Conservation (phyloP, 2,113 vertebrate genomes). For the Leucopternis melanops region DNA sequence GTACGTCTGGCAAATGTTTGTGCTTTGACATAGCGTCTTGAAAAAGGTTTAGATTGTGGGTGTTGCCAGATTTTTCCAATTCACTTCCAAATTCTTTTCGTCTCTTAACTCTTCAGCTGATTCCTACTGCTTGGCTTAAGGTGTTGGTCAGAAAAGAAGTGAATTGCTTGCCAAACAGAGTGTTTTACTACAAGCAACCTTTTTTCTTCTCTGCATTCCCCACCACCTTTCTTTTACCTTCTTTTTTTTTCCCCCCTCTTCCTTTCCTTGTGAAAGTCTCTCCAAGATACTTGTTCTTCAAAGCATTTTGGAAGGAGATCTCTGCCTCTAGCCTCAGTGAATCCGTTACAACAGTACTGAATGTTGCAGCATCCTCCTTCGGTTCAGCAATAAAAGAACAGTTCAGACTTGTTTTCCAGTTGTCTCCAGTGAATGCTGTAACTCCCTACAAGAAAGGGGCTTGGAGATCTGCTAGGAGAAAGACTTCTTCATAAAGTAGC, state of each 20-base stretch:
- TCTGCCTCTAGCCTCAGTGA: not conserved
- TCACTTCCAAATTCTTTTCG: not conserved
- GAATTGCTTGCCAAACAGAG: accelerated
- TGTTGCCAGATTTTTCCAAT: not conserved
- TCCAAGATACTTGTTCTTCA: not conserved
- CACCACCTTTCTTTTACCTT: not conserved
- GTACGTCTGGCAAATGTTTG: not conserved
- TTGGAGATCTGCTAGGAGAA: not conserved
- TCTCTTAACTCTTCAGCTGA: not conserved
- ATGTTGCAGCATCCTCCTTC: not conserved
- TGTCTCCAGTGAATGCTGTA: not conserved
- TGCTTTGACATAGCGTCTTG: not conserved
- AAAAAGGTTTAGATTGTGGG: not conserved
- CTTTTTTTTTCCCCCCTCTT: no score
- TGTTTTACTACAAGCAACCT: not conserved
- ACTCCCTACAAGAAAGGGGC: not conserved
- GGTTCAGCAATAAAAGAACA: not conserved
- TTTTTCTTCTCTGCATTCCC: not conserved
- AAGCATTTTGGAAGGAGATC: not conserved
- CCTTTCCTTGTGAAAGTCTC: not conserved
- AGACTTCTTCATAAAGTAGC: not conserved
- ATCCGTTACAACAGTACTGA: not conserved
- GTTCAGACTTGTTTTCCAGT: not conserved
- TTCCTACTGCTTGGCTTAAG: not conserved
- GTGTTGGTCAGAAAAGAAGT: not conserved